Percentiles rank a stretch among this genome's conserved stretches.
Conservation (phyloP, 2,888 invertebrate genomes). For the Meandrusa payeni region DNA sequence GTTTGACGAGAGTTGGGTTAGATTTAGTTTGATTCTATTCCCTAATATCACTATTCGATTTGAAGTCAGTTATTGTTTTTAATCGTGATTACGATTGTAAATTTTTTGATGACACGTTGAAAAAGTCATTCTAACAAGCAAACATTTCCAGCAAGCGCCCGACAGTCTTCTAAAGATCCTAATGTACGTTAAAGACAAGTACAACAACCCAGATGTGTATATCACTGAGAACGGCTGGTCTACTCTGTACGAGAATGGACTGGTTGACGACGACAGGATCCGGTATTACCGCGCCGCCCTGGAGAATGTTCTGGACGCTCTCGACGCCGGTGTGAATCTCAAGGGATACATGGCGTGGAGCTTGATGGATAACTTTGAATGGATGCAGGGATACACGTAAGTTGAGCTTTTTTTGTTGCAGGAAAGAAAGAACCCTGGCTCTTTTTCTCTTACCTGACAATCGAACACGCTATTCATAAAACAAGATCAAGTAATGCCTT, state of each 20-base stretch:
- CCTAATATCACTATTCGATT: no score
- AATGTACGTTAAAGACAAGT: constrained; percentile 65
- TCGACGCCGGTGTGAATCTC: constrained; percentile 68
- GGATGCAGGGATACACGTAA: constrained; percentile 79
- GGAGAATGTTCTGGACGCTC: constrained; percentile 56
- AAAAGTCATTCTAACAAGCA: no score
- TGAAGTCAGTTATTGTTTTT: no score
- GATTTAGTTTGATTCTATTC: no score
- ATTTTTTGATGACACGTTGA: no score
- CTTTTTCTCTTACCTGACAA: no score
- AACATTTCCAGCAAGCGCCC: constrained; percentile 78
- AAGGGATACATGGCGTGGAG: constrained; percentile 82
- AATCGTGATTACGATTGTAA: no score
- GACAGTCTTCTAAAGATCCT: constrained; percentile 80
- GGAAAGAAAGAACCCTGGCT: no score
- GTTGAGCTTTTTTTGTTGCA: no score
- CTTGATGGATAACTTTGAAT: constrained; percentile 84
- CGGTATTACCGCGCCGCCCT: constrained; percentile 63
- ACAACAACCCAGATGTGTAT: constrained; percentile 75
- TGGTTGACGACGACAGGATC: constrained; percentile 68
- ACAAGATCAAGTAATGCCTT: no score
- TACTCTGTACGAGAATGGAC: constrained; percentile 39
- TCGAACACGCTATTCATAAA: no score
- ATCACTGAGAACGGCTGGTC: constrained; percentile 83
- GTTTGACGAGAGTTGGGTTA: no score